Base-by-base conservation (phyloP, 2,888 invertebrate species). In the Sarcophaga rosellei region DNA sequence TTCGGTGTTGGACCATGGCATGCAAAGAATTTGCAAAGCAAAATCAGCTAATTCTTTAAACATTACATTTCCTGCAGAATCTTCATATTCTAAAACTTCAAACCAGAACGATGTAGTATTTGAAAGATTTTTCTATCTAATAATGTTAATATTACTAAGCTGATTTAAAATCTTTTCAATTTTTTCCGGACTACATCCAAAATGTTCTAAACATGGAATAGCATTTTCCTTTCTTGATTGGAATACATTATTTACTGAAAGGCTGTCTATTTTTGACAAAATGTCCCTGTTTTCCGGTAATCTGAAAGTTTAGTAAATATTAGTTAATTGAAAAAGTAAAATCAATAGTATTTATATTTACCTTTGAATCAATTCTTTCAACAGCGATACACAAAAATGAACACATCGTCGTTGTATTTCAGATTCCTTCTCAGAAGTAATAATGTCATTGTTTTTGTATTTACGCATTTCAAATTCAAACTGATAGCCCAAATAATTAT, bases 21-120 rank as follows among this genome's bases (percentile, higher is more conserved):
- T 20, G 21, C 61, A 61, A 61, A 61, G 21, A 61, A 61, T 5
- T 61, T 61, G 61, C 61, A 61, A 61, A 61, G 61, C 61, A 61
- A 61, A 61, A 61, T 61, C 21, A 20, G 20, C 62, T 62, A 62
- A 4, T 10, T 62, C 62, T 20, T 62, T 62, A 62, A 62, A 62
- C 10, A 62, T 62, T 6, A 1, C 20, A 62, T 62, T 62, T 62
- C 62, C 62, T 20, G n/a, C n/a, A n/a, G n/a, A n/a, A n/a, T n/a
- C n/a, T n/a, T n/a, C n/a, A n/a, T n/a, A n/a, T n/a, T n/a, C 20
- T 20, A 20, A 62, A 62, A 62, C 62, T 10, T 62, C 62, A 10
- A 62, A 62, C 62, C 62, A 62, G 10, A 62, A 20, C n/a, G 21
- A 62, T 62, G 62, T 62, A 62, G 62, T 62, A 62, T 62, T 21